These are phyloP conservation scores for Sciurus carolinensis DNA, from an alignment of 2,797 vertebrate species.

Conservation along the genomic window DNA sequence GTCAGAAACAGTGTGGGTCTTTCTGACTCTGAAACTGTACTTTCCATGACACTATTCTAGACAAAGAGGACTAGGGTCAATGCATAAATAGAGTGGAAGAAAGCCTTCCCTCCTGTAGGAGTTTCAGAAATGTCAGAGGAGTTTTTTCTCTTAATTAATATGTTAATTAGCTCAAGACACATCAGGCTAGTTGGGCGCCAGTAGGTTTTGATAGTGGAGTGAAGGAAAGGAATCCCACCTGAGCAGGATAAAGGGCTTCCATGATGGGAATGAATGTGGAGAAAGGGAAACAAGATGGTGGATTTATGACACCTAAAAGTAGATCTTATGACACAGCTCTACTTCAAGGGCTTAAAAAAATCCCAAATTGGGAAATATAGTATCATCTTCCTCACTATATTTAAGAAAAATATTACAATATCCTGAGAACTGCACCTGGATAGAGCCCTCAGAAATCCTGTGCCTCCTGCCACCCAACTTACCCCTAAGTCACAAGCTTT, in stretches of 20 bases:
- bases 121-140: conserved; percentile 47
- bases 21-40: neutral
- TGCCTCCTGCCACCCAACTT: neutral
- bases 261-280: neutral
- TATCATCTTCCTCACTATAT: neutral
- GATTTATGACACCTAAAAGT: conserved; percentile 10
- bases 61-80: neutral
- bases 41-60: neutral
- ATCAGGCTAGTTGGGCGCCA: neutral
- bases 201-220: neutral
- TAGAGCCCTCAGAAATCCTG: conserved; percentile 46
- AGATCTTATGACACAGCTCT: conserved; percentile 14
- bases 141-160: neutral
- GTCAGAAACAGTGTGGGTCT: neutral
- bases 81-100: neutral
- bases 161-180: neutral
- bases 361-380: neutral
- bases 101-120: neutral
- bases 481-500: neutral
- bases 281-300: neutral
- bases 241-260: neutral
- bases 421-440: neutral
- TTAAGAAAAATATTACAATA: neutral
- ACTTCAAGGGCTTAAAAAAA: neutral
- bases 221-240: neutral